These are phyloP conservation scores for Coreius guichenoti DNA, from an alignment of 2,797 vertebrate species.

Conservation along the genomic window DNA sequence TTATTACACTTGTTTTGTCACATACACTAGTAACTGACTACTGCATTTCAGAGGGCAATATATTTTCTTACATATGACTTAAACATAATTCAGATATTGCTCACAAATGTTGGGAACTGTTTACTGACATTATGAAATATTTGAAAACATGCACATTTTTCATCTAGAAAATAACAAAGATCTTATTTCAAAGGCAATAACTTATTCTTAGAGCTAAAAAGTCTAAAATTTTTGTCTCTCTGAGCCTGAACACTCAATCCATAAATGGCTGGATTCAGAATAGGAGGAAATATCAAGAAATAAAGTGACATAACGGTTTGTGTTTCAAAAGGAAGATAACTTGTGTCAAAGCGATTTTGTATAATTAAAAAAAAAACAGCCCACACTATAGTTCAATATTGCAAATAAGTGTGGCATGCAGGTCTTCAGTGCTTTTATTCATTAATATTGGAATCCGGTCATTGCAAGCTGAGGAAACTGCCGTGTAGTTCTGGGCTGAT, in stretches of 20 bases:
- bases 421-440: slow-evolving; percentile 63
- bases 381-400: slow-evolving; percentile 57
- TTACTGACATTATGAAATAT: neutral
- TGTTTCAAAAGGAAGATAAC: slow-evolving; percentile 36
- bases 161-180: neutral
- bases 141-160: neutral
- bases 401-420: slow-evolving; percentile 60
- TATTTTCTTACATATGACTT: neutral
- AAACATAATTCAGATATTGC: neutral
- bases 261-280: slow-evolving; percentile 64
- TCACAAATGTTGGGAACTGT: neutral
- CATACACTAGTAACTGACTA: neutral
- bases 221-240: slow-evolving; percentile 26
- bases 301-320: slow-evolving; percentile 59
- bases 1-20: neutral
- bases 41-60: neutral
- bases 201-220: slow-evolving; percentile 26
- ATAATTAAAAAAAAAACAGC: slow-evolving; percentile 54
- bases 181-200: neutral
- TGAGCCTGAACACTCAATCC: slow-evolving; percentile 50
- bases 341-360: slow-evolving; percentile 54
- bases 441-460: too few species aligned
- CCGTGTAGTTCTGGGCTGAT: too few species aligned
- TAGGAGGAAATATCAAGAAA: slow-evolving; percentile 63
- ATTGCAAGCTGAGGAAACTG: slow-evolving; percentile 54